Percentiles rank a stretch among this genome's conserved stretches.
phyloP scores from a whole-genome alignment of 2,888 invertebrate genomes.

The Ashinkailepas kermadecensis region DNA sequence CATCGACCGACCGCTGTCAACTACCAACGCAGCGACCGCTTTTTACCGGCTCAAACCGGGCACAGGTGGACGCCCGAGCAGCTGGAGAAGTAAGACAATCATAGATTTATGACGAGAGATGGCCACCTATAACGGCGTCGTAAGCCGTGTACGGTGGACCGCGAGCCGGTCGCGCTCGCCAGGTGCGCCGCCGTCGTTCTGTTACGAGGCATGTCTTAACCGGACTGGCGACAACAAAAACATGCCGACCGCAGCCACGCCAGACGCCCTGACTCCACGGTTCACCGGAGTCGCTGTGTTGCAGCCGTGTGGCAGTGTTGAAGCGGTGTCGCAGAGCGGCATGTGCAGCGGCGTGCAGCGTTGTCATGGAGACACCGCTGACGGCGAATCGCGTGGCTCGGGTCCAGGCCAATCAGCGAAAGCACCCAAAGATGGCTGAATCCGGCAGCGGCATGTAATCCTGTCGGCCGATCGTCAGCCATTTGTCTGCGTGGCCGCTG shows the following conservation, averaged over 20 bases:
- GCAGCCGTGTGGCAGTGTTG: no score
- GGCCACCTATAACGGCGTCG: slow-evolving; percentile 1
- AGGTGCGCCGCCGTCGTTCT: background rate
- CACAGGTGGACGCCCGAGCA: background rate
- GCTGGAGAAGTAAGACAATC: slow-evolving; percentile 9
- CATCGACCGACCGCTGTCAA: background rate
- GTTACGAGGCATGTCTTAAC: background rate
- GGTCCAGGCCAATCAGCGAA: background rate
- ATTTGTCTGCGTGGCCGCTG: background rate
- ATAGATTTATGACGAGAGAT: background rate
- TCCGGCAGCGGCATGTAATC: background rate
- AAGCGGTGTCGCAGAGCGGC: no score
- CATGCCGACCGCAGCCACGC: background rate
- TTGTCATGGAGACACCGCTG: no score
- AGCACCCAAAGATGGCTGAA: background rate
- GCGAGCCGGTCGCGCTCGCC: background rate
- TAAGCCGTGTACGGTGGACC: background rate
- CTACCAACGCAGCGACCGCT: background rate
- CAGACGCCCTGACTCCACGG: background rate
- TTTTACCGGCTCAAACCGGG: background rate
- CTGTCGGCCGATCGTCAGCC: background rate
- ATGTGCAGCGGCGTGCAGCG: no score
- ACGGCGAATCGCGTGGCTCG: background rate
- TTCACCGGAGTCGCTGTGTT: no score
- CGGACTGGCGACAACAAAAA: background rate